A percentile compares a stretch with the other conserved stretches of the same genome.
Evolutionary conservation across 2,888 invertebrate species (phyloP).

Genomic region (Lycia hirtaria): DNA sequence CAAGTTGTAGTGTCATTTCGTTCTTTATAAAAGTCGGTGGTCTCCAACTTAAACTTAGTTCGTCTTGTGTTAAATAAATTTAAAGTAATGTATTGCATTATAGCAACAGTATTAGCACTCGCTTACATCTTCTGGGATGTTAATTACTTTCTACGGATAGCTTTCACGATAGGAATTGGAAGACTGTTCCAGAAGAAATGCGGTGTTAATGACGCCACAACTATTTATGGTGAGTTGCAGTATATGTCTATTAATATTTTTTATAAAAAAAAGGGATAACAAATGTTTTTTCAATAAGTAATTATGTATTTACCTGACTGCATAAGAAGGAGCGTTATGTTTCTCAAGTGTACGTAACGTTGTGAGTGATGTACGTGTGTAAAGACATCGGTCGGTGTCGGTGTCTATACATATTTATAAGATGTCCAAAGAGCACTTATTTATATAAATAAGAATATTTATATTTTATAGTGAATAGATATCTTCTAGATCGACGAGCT

Average conservation of each 20-base stretch:
- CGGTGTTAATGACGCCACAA: conserved; percentile 89
- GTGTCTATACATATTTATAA: no score
- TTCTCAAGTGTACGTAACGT: no score
- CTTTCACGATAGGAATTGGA: conserved; percentile 89
- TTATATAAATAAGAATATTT: no score
- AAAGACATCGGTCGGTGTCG: no score
- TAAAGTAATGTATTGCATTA: conserved; percentile 70
- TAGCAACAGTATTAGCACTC: conserved; percentile 75
- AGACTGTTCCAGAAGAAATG: conserved; percentile 89
- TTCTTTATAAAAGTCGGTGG: conserved; percentile 16
- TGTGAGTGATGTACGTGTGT: no score
- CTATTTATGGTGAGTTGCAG: conserved; percentile 89
- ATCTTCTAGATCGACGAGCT: no score
- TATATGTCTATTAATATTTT: not conserved
- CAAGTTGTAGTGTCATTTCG: conserved; percentile 20
- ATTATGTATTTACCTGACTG: not conserved
- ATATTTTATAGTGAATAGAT: no score
- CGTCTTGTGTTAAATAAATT: not conserved
- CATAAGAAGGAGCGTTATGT: no score
- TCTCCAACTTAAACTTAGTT: conserved; percentile 10
- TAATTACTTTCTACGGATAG: conserved; percentile 90
- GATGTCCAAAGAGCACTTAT: no score
- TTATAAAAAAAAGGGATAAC: no score
- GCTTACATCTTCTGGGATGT: conserved; percentile 91
- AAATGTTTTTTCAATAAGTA: no score